A percentile compares a stretch with the other conserved stretches of the same genome.
phyloP scores from a whole-genome alignment of 2,113 vertebrate genomes.

The Indri indri region DNA sequence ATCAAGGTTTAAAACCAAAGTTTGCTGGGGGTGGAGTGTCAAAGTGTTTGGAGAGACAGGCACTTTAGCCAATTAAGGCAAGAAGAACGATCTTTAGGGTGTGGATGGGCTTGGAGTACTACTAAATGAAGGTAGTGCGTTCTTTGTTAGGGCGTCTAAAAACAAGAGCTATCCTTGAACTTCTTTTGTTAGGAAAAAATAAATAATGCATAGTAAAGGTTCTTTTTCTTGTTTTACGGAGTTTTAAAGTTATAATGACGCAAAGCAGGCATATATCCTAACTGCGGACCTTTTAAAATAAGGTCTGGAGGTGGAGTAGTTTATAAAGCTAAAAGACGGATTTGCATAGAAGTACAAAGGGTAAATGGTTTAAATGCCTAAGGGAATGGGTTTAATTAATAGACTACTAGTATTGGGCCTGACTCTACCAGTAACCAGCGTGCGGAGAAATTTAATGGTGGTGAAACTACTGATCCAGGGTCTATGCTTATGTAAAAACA shows the following conservation, averaged over 20 bases:
- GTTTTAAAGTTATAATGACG: not conserved
- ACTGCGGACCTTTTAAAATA: not conserved
- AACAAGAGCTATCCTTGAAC: not conserved
- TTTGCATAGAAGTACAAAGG: not conserved
- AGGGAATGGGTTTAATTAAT: not conserved
- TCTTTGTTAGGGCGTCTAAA: not conserved
- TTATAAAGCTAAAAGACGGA: not conserved
- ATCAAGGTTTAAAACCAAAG: accelerated
- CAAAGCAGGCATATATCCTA: not conserved
- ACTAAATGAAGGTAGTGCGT: accelerated
- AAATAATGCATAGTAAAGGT: not conserved
- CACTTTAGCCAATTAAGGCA: not conserved
- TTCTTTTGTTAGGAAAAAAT: not conserved
- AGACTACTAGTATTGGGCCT: not conserved
- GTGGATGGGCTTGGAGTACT: accelerated
- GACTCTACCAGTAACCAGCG: not conserved
- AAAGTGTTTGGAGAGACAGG: not conserved
- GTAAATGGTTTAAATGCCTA: not conserved
- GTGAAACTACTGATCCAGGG: not conserved
- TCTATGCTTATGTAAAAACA: not conserved
- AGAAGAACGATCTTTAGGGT: not conserved
- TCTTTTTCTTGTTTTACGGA: not conserved
- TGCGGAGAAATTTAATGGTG: not conserved
- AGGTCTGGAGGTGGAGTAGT: not conserved
- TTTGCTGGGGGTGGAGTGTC: no score